Percentiles rank a stretch among this genome's conserved stretches.
Evolutionary conservation across 2,888 invertebrate genomes (phyloP).

Genomic region (Phasia obesa): DNA sequence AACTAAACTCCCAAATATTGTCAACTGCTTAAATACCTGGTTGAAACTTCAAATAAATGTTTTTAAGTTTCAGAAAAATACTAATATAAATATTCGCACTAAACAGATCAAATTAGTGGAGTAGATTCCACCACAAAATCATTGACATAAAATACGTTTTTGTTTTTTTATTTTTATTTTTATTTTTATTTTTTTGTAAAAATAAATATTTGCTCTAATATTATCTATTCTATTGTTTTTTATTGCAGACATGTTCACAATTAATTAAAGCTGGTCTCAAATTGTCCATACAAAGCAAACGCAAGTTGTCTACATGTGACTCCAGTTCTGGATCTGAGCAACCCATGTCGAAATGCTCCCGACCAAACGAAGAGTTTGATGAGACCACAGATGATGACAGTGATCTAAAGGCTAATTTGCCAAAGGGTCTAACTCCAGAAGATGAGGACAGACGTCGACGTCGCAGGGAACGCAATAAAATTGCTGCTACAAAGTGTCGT

Average conservation of each 20-base stretch:
- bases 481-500: conserved; percentile 96
- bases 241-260: conserved; percentile 90
- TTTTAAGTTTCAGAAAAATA: too few species aligned
- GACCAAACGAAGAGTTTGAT: conserved; percentile 80
- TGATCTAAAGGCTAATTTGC: conserved; percentile 78
- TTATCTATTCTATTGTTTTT: too few species aligned
- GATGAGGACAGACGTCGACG: conserved; percentile 94
- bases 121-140: too few species aligned
- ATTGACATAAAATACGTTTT: too few species aligned
- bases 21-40: too few species aligned
- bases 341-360: conserved; percentile 82
- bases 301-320: conserved; percentile 89
- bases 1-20: not conserved
- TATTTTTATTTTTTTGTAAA: too few species aligned
- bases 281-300: conserved; percentile 94
- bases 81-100: too few species aligned
- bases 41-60: too few species aligned
- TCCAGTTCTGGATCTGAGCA: conserved; percentile 83
- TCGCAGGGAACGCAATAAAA: conserved; percentile 95
- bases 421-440: conserved; percentile 89
- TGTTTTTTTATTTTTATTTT: too few species aligned
- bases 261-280: conserved; percentile 95
- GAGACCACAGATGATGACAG: conserved; percentile 84
- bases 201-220: too few species aligned
- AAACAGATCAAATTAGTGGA: too few species aligned